Percentiles rank a stretch among this genome's conserved stretches.
These are phyloP conservation scores for Dysdera silvatica DNA, from an alignment of 1,140 invertebrate species.

Conservation along the genomic window DNA sequence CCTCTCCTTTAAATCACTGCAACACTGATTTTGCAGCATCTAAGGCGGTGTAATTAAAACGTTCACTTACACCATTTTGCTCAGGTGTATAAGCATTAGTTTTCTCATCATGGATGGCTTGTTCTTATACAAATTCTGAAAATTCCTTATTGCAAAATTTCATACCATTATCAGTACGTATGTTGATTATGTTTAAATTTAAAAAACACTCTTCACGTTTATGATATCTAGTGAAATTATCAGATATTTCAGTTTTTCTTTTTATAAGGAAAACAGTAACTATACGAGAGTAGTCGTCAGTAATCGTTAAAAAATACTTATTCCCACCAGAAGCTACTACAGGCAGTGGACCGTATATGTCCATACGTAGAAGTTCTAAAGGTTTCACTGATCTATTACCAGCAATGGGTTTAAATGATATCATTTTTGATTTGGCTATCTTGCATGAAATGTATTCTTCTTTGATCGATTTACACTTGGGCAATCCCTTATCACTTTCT, in stretches of 20 bases:
- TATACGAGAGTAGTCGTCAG: background rate
- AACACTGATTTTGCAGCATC: background rate
- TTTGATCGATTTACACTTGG: background rate
- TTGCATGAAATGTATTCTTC: background rate
- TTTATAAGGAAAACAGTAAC: background rate
- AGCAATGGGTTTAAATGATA: background rate
- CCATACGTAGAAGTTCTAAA: background rate
- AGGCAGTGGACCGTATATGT: background rate
- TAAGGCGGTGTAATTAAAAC: slow-evolving; percentile 11
- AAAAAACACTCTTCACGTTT: background rate
- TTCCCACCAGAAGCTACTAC: background rate
- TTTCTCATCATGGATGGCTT: slow-evolving; percentile 29
- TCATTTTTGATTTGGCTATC: background rate
- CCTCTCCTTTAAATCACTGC: background rate
- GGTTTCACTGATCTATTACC: background rate
- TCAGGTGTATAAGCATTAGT: slow-evolving; percentile 39
- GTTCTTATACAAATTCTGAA: slow-evolving; percentile 4
- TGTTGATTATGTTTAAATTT: background rate
- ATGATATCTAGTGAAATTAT: background rate
- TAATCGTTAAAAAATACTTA: background rate
- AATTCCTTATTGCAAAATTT: slow-evolving; percentile 27
- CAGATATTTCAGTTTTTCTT: background rate
- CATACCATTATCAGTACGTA: slow-evolving; percentile 14
- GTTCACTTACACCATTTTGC: slow-evolving; percentile 42
- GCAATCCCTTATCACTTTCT: background rate